phyloP scores from a whole-genome alignment of 2,888 invertebrate species.

The Cantharis rustica region DNA sequence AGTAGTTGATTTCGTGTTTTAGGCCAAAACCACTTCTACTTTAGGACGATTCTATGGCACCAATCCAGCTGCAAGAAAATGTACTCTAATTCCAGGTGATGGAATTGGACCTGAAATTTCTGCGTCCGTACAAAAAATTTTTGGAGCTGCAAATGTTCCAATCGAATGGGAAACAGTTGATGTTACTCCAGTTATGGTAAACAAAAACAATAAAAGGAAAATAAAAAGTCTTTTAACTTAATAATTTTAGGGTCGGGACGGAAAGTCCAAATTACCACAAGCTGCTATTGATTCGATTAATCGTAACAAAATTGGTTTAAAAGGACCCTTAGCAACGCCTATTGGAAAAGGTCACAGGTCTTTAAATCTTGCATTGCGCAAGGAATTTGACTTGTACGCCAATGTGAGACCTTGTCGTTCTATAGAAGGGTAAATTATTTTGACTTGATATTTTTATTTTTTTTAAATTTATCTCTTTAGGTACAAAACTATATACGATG shows the following conservation, averaged over 20 bases:
- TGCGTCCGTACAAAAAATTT: constrained; percentile 95
- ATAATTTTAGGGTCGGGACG: constrained; percentile 78
- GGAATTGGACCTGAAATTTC: constrained; percentile 99
- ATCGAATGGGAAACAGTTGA: constrained; percentile 98
- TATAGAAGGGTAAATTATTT: constrained; percentile 77
- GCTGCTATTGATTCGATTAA: constrained; percentile 97
- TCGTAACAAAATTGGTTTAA: constrained; percentile 93
- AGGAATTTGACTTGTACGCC: constrained; percentile 96
- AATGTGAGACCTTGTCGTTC: constrained; percentile 97
- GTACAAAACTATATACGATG: constrained; percentile 94
- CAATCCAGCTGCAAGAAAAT: constrained; percentile 66
- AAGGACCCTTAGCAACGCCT: constrained; percentile 98
- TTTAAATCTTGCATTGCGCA: constrained; percentile 94
- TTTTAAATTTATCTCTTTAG: constrained; percentile 48
- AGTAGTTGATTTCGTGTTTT: constrained; percentile 10
- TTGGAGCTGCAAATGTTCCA: constrained; percentile 90
- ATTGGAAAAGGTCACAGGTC: constrained; percentile 99
- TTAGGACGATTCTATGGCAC: neutral
- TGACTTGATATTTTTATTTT: neutral
- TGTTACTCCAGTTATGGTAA: constrained; percentile 91
- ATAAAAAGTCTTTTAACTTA: neutral
- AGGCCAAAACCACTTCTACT: neutral
- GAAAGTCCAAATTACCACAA: constrained; percentile 95
- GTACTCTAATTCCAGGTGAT: constrained; percentile 99
- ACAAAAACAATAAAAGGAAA: too few relatives aligned